Conservation (phyloP, 2,797 vertebrate genomes). For the Psittacula derbiana region DNA sequence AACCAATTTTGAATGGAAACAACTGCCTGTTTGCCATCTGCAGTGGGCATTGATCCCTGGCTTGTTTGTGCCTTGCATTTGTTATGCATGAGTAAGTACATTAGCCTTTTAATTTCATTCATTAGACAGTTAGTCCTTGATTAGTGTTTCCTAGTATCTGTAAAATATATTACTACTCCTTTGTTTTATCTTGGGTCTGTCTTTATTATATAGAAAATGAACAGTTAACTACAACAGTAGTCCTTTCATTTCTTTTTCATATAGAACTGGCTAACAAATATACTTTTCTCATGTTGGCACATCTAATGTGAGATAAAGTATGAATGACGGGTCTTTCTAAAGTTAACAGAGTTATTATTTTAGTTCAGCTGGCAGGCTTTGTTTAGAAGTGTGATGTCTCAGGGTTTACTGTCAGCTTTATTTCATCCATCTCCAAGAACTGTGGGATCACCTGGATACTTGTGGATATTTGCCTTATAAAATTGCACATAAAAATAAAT, state of each 20-base stretch:
- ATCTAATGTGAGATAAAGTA: conserved; percentile 31
- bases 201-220: conserved; percentile 45
- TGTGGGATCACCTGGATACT: conserved; percentile 30
- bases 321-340: conserved; percentile 23
- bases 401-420: conserved; percentile 40
- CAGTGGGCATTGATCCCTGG: conserved; percentile 66
- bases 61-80: conserved; percentile 65
- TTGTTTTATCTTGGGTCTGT: conserved; percentile 37
- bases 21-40: conserved; percentile 66
- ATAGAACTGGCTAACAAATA: conserved; percentile 52
- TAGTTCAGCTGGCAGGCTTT: conserved; percentile 26
- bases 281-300: conserved; percentile 28
- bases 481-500: conserved; percentile 4
- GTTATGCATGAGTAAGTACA: conserved; percentile 68
- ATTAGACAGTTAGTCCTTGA: conserved; percentile 71
- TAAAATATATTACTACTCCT: conserved; percentile 59
- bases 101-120: conserved; percentile 75
- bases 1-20: conserved; percentile 38
- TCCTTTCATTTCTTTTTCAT: conserved; percentile 42
- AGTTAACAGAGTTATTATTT: conserved; percentile 51
- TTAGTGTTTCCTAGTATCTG: conserved; percentile 70
- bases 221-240: conserved; percentile 36
- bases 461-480: conserved; percentile 19
- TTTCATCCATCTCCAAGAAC: conserved; percentile 18
- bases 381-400: conserved; percentile 16